Base-by-base conservation (phyloP, 2,797 vertebrate genomes). In the Calcarius lapponicus region DNA sequence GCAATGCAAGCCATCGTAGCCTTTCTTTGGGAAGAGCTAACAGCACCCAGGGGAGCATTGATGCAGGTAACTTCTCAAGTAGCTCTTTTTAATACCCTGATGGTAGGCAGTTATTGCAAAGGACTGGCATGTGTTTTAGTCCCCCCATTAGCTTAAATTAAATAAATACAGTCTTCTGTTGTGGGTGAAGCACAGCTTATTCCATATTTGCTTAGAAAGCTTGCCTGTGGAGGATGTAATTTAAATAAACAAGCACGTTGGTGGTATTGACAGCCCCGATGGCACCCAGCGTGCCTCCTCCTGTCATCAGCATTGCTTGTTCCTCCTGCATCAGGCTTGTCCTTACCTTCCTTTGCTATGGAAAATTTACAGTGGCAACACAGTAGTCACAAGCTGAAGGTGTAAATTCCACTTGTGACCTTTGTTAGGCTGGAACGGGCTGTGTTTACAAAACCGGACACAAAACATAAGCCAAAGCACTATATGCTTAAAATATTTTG, bases 1-100 rank as follows among this genome's bases (percentile, higher is more conserved):
- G 99, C 38, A 99, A 99, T 82, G 98, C 99, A 97, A 99, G 99
- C 98, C 99, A 99, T 96, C 98, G 99, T 94, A 99, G 99, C 98
- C 99, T 99, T 94, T 99, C 98, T 94, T 95, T 99, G 96, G 99
- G 98, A 73, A 98, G 99, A 72, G 98, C 98, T 90, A 99, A 99
- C 98, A 99, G 99, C 98, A 99, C 99, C 98, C 99, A 99, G 97
- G 99, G 99, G 96, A 99, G 99, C 98, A 97, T 99, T 40, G 99
- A 99, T 96, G 98, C 99, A 97, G 99, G 99, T 99, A 82, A 96
- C 89, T 20, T 53, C 48, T 48, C n/a, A 17, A 54, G 54, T 43
- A 61, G 56, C n/a, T 76, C 10, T 0, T 76, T 89, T 66, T 51
- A 67, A 47, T 80, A 36, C 21, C 19, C 40, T 53, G n/a, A 14